Evolutionary conservation across 2,113 vertebrate species (phyloP), one percentile per base, ranked within the genome.

Genomic region (Poecilia latipinna): DNA sequence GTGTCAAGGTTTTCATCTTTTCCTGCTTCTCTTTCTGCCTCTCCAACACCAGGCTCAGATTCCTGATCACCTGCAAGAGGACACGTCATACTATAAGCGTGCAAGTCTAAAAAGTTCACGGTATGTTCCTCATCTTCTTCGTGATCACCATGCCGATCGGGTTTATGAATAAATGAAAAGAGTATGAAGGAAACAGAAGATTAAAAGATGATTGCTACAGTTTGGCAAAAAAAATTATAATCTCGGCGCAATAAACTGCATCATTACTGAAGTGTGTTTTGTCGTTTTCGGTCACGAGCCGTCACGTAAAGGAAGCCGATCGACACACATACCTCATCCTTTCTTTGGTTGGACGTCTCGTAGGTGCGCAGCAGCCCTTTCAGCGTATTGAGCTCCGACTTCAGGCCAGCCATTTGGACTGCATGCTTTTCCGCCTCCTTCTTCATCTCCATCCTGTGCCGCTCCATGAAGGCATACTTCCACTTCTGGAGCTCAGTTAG

Each of bases 401-500:
- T 90, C 63, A 98, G 75, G 42, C 92, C 94, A 74, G 91, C 94
- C 80, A 95, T 57, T 1, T 95, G 91, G 28, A 92, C 86, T 0
- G 87, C 82, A 0, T 96, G 92, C 51, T 90, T 95, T 51, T 98
- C 96, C 83, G 82, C 95, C 82, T 98, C 96, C 77, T 95, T 95
- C 83, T 33, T 95, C 90, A 98, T 88, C 86, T 97, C 96, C 90
- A 94, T 82, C 63, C 93, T 94, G 89, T 99, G 95, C 84, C 96
- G 95, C 78, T 99, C 96, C 31, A 95, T 88, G 79, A 97, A 95
- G 74, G 92, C 94, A 75, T 97, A 82, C 86, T 93, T 97, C 98
- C 98, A 99, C 42, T 96, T 97, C 80, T 88, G 95, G 77, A 99
- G 88, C 90, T 99, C 97, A 64, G 89, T 94, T 90, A 98, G 88